A percentile compares a stretch with the other conserved stretches of the same genome.
Conservation (phyloP, 53 echinoderm and acorn worm genomes). For the Patiria pectinifera region DNA sequence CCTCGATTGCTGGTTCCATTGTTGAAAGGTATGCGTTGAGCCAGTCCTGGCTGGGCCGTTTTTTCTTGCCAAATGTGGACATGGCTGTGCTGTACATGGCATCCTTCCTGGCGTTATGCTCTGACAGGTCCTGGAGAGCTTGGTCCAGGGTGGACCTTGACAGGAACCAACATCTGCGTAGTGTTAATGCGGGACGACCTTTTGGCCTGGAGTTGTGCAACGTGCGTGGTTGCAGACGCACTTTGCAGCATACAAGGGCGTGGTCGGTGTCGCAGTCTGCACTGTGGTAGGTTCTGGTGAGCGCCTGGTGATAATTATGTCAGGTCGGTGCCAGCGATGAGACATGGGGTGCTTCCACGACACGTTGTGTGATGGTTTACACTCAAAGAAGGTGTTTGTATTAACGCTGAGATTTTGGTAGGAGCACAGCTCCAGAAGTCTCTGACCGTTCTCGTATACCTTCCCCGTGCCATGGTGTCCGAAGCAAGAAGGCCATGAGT, state of each 20-base stretch:
- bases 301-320: constrained; percentile 47
- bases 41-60: constrained; percentile 17
- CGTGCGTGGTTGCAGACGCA: constrained; percentile 32
- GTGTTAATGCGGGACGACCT: constrained; percentile 48
- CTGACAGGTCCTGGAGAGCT: constrained; percentile 29
- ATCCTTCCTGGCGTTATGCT: constrained; percentile 6
- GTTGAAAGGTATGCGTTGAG: constrained; percentile 11
- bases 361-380: constrained; percentile 9
- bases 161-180: not conserved
- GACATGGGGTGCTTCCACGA: constrained; percentile 58
- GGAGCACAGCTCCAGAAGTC: constrained; percentile 55
- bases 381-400: constrained; percentile 60
- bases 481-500: not conserved
- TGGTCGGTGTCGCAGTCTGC: constrained; percentile 47
- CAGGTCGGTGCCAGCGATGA: constrained; percentile 53
- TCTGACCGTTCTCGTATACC: constrained; percentile 56
- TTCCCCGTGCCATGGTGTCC: constrained; percentile 55
- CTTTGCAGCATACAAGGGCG: constrained; percentile 57
- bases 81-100: constrained; percentile 41
- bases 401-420: constrained; percentile 53
- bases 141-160: constrained; percentile 2
- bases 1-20: not conserved
- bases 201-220: constrained; percentile 13
- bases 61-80: constrained; percentile 40
- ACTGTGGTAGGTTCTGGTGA: constrained; percentile 13